A percentile compares a stretch with the other conserved stretches of the same genome.
These are phyloP conservation scores for Dorcus hopei DNA, from an alignment of 2,888 invertebrate genomes.

Conservation along the genomic window DNA sequence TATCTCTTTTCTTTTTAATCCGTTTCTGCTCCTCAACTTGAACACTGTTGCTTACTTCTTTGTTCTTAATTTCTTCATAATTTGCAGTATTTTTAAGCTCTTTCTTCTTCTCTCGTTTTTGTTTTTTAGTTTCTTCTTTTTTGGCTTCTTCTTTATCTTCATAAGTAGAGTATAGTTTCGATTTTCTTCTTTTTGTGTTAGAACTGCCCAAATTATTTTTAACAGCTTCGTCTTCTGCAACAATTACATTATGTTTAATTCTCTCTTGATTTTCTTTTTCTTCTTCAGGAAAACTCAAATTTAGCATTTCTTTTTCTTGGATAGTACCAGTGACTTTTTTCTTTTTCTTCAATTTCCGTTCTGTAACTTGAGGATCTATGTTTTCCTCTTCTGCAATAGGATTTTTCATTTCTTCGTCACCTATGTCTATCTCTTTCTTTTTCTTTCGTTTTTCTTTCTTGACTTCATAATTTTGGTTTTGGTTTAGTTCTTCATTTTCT, in stretches of 20 bases:
- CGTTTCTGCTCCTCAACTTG: neutral
- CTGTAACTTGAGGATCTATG: constrained; percentile 14
- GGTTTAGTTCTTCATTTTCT: constrained; percentile 8
- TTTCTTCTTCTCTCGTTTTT: neutral
- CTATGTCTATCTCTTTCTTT: constrained; percentile 10
- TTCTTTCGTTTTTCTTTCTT: constrained; percentile 6
- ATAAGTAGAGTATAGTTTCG: neutral
- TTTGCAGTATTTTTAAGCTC: neutral
- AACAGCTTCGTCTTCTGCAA: neutral
- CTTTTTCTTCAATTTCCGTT: neutral
- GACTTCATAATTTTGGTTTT: constrained; percentile 2
- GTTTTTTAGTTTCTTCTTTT: constrained; percentile 16
- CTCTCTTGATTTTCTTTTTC: neutral
- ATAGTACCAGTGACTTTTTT: constrained; percentile 7
- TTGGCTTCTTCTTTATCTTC: constrained; percentile 7
- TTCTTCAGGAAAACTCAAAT: constrained; percentile 1
- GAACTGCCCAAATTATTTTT: neutral
- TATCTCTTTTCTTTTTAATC: neutral
- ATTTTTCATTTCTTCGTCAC: constrained; percentile 7
- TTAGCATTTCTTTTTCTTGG: constrained; percentile 18
- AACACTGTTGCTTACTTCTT: neutral
- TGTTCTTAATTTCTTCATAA: neutral
- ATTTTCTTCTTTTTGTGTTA: neutral
- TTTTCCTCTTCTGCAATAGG: constrained; percentile 25
- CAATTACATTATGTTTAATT: neutral